Evolutionary conservation across 2,797 vertebrate species (phyloP).

Genomic region (Sciurus carolinensis): DNA sequence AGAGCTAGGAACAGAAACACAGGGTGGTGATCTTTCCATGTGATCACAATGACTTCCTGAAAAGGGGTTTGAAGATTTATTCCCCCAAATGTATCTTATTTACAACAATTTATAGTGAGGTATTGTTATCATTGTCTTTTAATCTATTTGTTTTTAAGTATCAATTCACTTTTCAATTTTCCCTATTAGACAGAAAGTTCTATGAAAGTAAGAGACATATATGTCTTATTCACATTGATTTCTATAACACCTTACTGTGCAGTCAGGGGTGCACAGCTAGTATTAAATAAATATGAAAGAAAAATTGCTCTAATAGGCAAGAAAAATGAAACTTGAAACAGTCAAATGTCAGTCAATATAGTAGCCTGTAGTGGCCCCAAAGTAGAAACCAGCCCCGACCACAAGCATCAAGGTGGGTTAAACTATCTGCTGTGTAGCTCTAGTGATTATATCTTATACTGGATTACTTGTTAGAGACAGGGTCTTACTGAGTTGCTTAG

Average conservation of each 20-base stretch:
- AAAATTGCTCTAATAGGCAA: conserved; percentile 27
- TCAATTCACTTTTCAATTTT: neutral
- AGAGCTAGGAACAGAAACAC: conserved; percentile 6
- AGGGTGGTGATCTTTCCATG: neutral
- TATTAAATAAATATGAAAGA: conserved; percentile 63
- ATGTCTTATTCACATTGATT: conserved; percentile 10
- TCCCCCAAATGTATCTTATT: neutral
- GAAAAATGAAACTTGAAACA: conserved; percentile 43
- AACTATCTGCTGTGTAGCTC: neutral
- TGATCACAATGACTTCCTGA: conserved; percentile 39
- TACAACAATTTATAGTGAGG: neutral
- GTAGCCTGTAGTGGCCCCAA: neutral
- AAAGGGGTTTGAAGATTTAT: neutral
- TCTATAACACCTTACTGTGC: neutral
- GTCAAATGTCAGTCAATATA: neutral
- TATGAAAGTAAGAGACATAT: conserved; percentile 2
- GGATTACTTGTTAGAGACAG: too few relatives aligned
- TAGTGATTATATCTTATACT: neutral
- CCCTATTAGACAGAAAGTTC: conserved; percentile 1
- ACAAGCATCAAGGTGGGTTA: neutral
- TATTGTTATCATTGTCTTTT: conserved; percentile 15
- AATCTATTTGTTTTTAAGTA: neutral
- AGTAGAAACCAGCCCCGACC: neutral
- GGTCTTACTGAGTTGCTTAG: too few relatives aligned
- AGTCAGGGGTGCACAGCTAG: neutral